These are phyloP conservation scores for Urocolius indicus DNA, from an alignment of 2,113 vertebrate species.

Conservation along the genomic window DNA sequence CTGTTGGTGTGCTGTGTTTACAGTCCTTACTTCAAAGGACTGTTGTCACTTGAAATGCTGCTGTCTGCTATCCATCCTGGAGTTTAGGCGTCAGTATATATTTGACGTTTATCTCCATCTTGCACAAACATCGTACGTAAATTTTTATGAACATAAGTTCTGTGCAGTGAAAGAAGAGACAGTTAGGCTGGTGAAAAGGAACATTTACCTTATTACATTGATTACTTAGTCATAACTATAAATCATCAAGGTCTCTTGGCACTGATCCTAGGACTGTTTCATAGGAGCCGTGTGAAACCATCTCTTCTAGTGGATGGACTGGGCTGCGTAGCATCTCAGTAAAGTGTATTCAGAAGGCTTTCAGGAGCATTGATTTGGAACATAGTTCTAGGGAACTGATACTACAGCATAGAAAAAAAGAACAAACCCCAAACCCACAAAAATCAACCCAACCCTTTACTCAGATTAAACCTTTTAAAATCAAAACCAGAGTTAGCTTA, in stretches of 20 bases:
- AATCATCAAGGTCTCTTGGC: slow-evolving; percentile 35
- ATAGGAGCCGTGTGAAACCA: slow-evolving; percentile 1
- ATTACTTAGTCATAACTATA: slow-evolving; percentile 3
- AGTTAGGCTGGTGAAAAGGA: not conserved
- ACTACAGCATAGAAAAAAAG: not conserved
- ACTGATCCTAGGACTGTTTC: slow-evolving; percentile 7
- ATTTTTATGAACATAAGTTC: not conserved
- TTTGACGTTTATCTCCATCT: not conserved
- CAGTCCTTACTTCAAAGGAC: not conserved
- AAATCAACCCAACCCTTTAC: not conserved
- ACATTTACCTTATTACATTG: slow-evolving; percentile 25
- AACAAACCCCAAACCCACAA: not conserved
- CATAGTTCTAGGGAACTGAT: not conserved
- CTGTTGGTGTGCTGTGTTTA: not conserved
- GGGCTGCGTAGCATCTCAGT: not conserved
- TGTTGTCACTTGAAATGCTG: not conserved
- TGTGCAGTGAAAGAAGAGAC: not conserved
- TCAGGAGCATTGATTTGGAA: not conserved
- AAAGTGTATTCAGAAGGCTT: not conserved
- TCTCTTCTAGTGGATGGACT: not conserved
- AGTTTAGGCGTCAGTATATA: not conserved
- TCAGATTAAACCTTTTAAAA: not conserved
- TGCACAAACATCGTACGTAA: not conserved
- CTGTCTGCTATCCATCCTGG: not conserved
- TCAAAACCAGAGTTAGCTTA: not conserved